A percentile compares a stretch with the other conserved stretches of the same genome.
These are phyloP conservation scores for Rhinatrema bivittatum DNA, from an alignment of 2,797 vertebrate species.

Conservation along the genomic window DNA sequence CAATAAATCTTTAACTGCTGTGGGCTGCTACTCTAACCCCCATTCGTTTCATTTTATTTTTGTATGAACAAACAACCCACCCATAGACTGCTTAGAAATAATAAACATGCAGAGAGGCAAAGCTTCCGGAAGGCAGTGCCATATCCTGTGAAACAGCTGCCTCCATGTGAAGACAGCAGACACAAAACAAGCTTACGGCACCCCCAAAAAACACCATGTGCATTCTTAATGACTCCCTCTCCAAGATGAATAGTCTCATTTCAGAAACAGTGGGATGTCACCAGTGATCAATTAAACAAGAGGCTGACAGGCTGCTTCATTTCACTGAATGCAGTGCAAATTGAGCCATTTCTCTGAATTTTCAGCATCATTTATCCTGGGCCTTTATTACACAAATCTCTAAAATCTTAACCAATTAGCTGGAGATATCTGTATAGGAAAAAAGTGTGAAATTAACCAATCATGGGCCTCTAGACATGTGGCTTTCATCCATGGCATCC, in stretches of 20 bases:
- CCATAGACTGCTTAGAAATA: too few relatives aligned
- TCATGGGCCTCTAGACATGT: constrained; percentile 6
- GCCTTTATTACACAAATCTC: constrained; percentile 44
- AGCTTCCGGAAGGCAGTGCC: too few relatives aligned
- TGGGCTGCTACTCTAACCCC: too few relatives aligned
- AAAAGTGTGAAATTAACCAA: constrained; percentile 36
- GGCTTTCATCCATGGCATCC: constrained; percentile 29
- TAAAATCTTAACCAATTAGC: constrained; percentile 31
- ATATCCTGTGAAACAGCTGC: too few relatives aligned
- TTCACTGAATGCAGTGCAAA: constrained; percentile 35
- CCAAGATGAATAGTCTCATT: constrained; percentile 31
- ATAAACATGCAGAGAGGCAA: too few relatives aligned
- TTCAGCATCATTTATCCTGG: constrained; percentile 41
- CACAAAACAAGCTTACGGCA: too few relatives aligned
- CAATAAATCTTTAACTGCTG: too few relatives aligned
- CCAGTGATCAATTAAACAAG: constrained; percentile 29
- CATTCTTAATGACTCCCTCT: not conserved
- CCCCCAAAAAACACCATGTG: too few relatives aligned
- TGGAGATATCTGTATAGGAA: constrained; percentile 22
- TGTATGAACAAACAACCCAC: too few relatives aligned
- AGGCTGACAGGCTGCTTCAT: constrained; percentile 17
- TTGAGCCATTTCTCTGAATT: constrained; percentile 38
- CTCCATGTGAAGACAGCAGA: too few relatives aligned
- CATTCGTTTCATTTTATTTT: too few relatives aligned
- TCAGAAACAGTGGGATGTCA: constrained; percentile 25